Conservation (phyloP, 2,113 vertebrate genomes). For the Xiphorhynchus elegans region DNA sequence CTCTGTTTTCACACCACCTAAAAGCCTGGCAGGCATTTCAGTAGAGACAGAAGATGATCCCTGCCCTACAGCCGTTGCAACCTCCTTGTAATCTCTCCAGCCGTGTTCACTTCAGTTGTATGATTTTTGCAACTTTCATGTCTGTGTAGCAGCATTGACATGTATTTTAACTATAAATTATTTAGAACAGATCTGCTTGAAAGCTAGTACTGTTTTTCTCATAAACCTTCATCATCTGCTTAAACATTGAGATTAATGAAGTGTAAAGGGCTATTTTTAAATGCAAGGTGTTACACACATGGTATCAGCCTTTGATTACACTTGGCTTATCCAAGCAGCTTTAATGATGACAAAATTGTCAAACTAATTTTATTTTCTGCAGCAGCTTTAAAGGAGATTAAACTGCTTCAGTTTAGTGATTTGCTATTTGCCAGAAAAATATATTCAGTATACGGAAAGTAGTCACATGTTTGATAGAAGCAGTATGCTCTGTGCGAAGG, state of each 20-base stretch:
- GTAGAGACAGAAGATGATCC: slow-evolving; percentile 4
- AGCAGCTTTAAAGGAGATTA: neutral
- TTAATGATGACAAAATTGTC: slow-evolving; percentile 7
- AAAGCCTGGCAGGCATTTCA: slow-evolving; percentile 38
- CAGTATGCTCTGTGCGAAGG: neutral
- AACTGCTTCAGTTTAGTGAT: neutral
- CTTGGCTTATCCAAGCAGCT: neutral
- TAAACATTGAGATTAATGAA: slow-evolving; percentile 16
- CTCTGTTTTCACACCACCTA: slow-evolving; percentile 19
- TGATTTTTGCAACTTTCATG: neutral
- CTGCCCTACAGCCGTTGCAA: neutral
- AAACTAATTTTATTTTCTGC: neutral
- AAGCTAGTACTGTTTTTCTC: neutral
- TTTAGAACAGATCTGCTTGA: slow-evolving; percentile 6
- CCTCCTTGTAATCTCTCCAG: slow-evolving; percentile 23
- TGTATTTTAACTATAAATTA: slow-evolving; percentile 19
- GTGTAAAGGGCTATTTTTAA: slow-evolving; percentile 7
- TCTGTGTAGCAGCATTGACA: neutral
- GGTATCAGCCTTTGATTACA: neutral
- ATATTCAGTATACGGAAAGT: neutral
- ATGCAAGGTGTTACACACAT: neutral
- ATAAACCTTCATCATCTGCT: neutral
- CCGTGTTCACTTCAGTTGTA: neutral
- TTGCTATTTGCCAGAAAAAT: neutral
- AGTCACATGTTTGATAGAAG: neutral